Percentiles rank a stretch among this genome's conserved stretches.
phyloP scores from a whole-genome alignment of 2,888 invertebrate species.

The Cacoxenus indagator region DNA sequence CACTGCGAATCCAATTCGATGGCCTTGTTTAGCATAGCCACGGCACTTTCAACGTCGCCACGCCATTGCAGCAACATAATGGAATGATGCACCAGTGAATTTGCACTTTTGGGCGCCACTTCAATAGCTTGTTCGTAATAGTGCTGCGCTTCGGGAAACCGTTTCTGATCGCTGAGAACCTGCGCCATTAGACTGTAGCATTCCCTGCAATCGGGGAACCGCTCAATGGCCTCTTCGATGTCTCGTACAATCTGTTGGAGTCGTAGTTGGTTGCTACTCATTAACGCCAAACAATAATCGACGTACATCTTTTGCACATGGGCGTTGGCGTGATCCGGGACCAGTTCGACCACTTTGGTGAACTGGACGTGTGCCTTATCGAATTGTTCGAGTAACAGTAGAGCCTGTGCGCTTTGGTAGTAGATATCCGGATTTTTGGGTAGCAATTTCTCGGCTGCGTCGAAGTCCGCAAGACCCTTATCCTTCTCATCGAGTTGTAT shows the following conservation, averaged over 20 bases:
- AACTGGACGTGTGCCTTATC: conserved; percentile 87
- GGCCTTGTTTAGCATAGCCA: too few species aligned
- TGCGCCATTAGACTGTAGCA: conserved; percentile 91
- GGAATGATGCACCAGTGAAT: conserved; percentile 89
- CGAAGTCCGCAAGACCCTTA: conserved; percentile 84
- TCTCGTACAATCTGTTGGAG: conserved; percentile 78
- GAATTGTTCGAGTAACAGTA: conserved; percentile 84
- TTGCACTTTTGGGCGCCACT: conserved; percentile 87
- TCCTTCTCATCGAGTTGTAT: conserved; percentile 84
- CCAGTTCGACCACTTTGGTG: conserved; percentile 83
- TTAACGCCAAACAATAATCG: conserved; percentile 82
- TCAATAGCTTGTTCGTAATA: conserved; percentile 85
- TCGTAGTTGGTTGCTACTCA: conserved; percentile 75
- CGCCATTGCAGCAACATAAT: conserved; percentile 85
- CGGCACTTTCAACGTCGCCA: too few species aligned
- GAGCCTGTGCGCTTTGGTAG: conserved; percentile 92
- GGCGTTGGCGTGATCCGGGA: conserved; percentile 88
- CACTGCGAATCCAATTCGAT: too few species aligned
- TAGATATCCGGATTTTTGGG: conserved; percentile 89
- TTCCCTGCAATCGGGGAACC: conserved; percentile 88
- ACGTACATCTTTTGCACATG: conserved; percentile 92
- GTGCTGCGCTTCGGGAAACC: conserved; percentile 86
- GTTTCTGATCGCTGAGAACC: conserved; percentile 87
- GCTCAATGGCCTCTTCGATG: conserved; percentile 82
- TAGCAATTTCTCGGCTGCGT: conserved; percentile 81